Base-by-base conservation (phyloP, 2,797 vertebrate species). In the Spheniscus humboldti region DNA sequence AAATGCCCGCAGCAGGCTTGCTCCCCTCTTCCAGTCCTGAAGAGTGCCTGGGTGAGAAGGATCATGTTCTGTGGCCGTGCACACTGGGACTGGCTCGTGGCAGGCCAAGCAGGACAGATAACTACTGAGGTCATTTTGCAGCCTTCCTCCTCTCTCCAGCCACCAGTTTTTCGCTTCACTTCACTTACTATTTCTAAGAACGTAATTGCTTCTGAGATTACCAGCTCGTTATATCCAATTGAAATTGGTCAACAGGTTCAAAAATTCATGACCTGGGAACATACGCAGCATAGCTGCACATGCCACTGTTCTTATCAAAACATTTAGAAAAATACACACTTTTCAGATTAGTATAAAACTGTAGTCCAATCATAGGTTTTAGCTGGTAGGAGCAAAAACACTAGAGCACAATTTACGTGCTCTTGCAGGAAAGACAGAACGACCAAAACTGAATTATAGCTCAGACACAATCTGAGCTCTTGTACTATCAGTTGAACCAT, bases 1-100 rank as follows among this genome's bases (percentile, higher is more conserved):
- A 52, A 48, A 45, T 0, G 1, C 9, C 37, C 2, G 3, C 16
- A 25, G 9, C 0, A 2, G 47, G 8, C 4, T 57, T 25, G 5
- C 6, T 66, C 25, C 22, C 12, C 47, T 33, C 13, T 33, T 62
- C 9, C 48, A 80, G 17, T 25, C 39, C 64, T 1, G 2, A 47
- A 43, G 0, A 41, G 7, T 1, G 12, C 24, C 8, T 19, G 15
- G 2, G 2, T 35, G 33, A 80, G 53, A 79, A 63, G 14, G 43
- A 27, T 9, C 9, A 15, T 0, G 2, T 27, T 5, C 62, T 47
- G 30, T 25, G 37, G 27, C 19, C 2, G 0, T 31, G 18, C 31
- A 45, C 37, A 33, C 33, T 18, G 37, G 27, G 55, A 53, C 10
- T 6, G n/a, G 39, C 14, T 74, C 2, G 0, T 14, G 27, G 53